Evolutionary conservation across 1,140 invertebrate genomes (phyloP), one percentile per base, ranked within the genome.

Genomic region (Tachypleus tridentatus): DNA sequence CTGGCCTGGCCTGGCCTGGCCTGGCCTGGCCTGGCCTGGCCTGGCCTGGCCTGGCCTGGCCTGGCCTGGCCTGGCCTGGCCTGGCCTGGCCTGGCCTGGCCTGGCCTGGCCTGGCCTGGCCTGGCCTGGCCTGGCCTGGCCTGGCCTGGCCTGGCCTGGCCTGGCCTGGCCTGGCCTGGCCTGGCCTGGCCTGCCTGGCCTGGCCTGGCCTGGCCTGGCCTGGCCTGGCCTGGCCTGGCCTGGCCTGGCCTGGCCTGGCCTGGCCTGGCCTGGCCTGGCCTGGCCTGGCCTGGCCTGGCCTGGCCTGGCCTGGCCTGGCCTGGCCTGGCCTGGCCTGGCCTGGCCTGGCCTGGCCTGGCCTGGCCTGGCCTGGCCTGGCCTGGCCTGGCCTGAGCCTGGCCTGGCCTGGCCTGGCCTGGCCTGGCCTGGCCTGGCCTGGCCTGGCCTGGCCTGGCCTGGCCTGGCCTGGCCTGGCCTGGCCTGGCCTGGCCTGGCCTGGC

Each of bases 191-290:
- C n/a, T n/a, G n/a, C n/a, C n/a, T n/a, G n/a, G n/a, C 68, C 67
- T 69, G 68, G 62, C 67, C 68, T 70, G 68, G 67, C 67, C 61
- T 70, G 65, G 57, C 62, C 58, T 69, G 64, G 69, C 69, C 69
- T 70, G 69, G 69, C 69, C 69, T 70, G 68, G 69, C 69, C 69
- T 70, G 69, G 69, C 69, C 69, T 70, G 69, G 69, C 69, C 69
- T 70, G 69, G 66, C 68, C 67, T 69, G 69, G 66, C 69, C 67
- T 70, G 69, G 69, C 69, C 67, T 70, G 69, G 69, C 68, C 69
- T 71, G 69, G 61, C 69, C 54, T 54, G 70, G 68, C 68, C 68
- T 69, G 69, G 69, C 69, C 69, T 70, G 69, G 69, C 69, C 69
- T 70, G 69, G 58, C 69, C 64, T 67, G 70, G 68, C 66, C 53